These are phyloP conservation scores for Hermaeophaga mercurialis DNA, from an alignment of 2,888 invertebrate species.

Conservation along the genomic window DNA sequence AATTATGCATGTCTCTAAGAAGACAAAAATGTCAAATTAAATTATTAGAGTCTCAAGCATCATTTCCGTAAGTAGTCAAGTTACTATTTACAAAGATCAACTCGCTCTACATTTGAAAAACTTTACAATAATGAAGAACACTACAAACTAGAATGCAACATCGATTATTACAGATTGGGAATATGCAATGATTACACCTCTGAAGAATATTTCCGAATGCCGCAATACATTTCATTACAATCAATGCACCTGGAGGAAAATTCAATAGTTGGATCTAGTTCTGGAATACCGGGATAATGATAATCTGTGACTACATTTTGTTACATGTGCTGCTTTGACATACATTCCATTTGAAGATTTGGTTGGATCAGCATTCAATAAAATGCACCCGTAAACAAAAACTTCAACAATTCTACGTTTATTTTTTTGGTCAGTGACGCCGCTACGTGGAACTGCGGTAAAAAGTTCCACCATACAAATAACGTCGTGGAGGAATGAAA, in stretches of 20 bases:
- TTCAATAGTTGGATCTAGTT: constrained; percentile 5
- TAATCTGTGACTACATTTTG: not conserved
- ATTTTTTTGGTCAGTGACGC: not conserved
- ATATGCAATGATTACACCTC: not conserved
- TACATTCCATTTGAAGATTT: not conserved
- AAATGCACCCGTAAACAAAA: not conserved
- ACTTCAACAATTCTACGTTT: not conserved
- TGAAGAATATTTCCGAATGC: not conserved
- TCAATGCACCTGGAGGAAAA: constrained; percentile 5
- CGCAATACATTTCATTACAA: constrained; percentile 4
- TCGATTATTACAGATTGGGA: not conserved
- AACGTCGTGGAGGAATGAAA: not conserved
- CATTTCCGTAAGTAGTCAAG: too few species aligned
- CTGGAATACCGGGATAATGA: not conserved
- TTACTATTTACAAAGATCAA: too few species aligned
- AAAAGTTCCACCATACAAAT: not conserved
- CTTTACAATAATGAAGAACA: not conserved
- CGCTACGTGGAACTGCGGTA: not conserved
- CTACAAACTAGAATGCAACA: not conserved
- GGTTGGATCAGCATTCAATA: not conserved
- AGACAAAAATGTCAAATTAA: too few species aligned
- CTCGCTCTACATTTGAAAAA: not conserved
- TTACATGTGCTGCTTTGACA: constrained; percentile 6
- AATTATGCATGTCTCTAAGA: too few species aligned
- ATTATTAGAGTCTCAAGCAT: too few species aligned